Base-by-base conservation (phyloP, 2,888 invertebrate species). In the Drosophila neonasuta region DNA sequence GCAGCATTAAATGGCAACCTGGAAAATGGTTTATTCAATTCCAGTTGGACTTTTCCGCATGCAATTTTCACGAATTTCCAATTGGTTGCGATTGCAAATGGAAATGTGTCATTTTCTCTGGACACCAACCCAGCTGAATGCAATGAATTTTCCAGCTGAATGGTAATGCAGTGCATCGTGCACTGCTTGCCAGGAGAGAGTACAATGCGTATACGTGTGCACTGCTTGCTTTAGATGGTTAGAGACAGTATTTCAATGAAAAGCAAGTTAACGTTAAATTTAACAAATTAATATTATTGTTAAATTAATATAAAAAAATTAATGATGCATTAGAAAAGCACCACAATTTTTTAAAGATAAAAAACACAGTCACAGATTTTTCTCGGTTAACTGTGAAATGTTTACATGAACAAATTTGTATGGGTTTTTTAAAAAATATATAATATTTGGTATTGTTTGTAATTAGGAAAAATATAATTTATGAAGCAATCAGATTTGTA, bases 51-150 rank as follows among this genome's bases (percentile, higher is more conserved):
- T 34, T 57, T 62, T 60, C 20, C 56, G 50, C 52, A 24, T 34
- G 45, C 8, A 24, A 44, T 11, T 39, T 32, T 29, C 29, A 7
- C 10, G 44, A 4, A 48, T 60, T 62, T 56, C 71, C 34, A 17
- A 45, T 63, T 39, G 20, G 68, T 11, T 60, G 56, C 48, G 39
- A 60, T 46, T 77, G 57, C 59, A 48, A 60, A 55, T 66, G 63
- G 52, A 66, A 69, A 45, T 52, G n/a, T 75, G 75, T 63, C 52
- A 65, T 63, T 54, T 71, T 63, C 51, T 67, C 65, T 50, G 61
- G 86, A 78, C 80, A 72, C 84, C 71, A 84, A 80, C 80, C 87
- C 32, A 49, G 51, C 50, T n/a, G 52, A 11, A 58, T 49, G 56
- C 60, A 62, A 17, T 59, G 48, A 20, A 56, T 68, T 15, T 48